phyloP scores from a whole-genome alignment of 2,888 invertebrate genomes.

The Limnephilus marmoratus region DNA sequence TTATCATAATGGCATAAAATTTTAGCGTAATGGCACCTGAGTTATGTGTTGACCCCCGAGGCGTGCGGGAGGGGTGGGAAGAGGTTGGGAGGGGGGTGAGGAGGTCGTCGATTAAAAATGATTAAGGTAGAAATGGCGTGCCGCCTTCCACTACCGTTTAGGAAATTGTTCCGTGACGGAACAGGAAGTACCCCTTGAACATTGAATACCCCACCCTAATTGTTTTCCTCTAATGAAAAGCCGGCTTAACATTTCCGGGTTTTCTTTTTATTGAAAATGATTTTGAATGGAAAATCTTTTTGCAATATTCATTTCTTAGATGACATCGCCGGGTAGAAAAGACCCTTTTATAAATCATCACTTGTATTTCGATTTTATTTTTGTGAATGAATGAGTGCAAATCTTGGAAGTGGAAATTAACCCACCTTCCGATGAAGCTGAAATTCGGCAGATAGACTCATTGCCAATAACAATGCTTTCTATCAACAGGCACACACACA shows the following conservation, averaged over 20 bases:
- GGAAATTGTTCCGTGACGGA: constrained; percentile 59
- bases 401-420: too few relatives aligned
- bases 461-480: too few relatives aligned
- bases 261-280: constrained; percentile 34
- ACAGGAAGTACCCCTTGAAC: constrained; percentile 39
- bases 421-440: too few relatives aligned
- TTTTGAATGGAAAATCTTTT: background rate
- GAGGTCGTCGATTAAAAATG: constrained; percentile 64
- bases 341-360: background rate
- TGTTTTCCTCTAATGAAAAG: constrained; percentile 62
- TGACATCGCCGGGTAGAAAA: background rate
- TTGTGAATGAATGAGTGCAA: too few relatives aligned
- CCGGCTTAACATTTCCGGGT: constrained; percentile 51
- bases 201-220: constrained; percentile 52
- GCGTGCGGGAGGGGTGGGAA: constrained; percentile 30
- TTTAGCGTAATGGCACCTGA: constrained; percentile 36
- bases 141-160: constrained; percentile 52
- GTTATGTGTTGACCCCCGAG: constrained; percentile 54
- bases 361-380: too few relatives aligned
- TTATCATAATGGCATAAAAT: constrained; percentile 37
- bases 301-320: background rate
- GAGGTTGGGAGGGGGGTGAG: constrained; percentile 16
- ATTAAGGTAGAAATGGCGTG: constrained; percentile 59
- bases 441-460: too few relatives aligned
- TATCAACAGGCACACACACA: too few relatives aligned